Evolutionary conservation across 2,888 invertebrate species (phyloP), one percentile per base, ranked within the genome.

Genomic region (Laspeyria flexula): DNA sequence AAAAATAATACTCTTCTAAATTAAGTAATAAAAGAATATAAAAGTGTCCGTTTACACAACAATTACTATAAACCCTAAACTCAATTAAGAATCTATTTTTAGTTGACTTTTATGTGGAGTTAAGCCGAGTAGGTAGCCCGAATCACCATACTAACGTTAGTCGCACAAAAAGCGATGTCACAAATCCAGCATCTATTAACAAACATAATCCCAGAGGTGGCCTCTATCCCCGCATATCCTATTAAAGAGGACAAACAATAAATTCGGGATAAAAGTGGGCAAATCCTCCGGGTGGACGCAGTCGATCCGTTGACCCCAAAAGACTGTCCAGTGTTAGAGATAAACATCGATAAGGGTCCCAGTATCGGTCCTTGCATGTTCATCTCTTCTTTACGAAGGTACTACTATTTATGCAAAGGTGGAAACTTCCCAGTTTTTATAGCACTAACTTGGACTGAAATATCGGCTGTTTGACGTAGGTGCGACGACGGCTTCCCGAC

Each of bases 201-300:
- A 56, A 59, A 60, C 56, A 60, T 65, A 72, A 69, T 72, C 61
- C 70, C 69, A 31, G 38, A 38, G 53, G 53, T 52, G 54, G 70
- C 50, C 58, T 41, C 53, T 72, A 55, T 53, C 55, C 65, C 53
- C 59, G 59, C 60, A 60, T 64, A 73, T 71, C 71, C 73, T 63
- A 75, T 71, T 76, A 73, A 60, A 63, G 65, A 58, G 61, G 72
- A 63, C 68, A 71, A 73, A 77, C 81, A 77, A 83, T 81, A 82
- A 83, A 83, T 80, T 78, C 59, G 61, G 71, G 73, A 80, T 79
- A 75, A 81, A 79, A 75, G 69, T 71, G 76, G 73, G 69, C 73
- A 79, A 81, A 79, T 77, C 82, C 81, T 67, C 37, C 53, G 61
- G 61, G 56, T 44, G 63, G 60, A 62, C 57, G 50, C 56, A 60